Percentiles rank a stretch among this genome's conserved stretches.
These are phyloP conservation scores for Dasypus novemcinctus DNA, from an alignment of 2,113 vertebrate species.

Conservation along the genomic window DNA sequence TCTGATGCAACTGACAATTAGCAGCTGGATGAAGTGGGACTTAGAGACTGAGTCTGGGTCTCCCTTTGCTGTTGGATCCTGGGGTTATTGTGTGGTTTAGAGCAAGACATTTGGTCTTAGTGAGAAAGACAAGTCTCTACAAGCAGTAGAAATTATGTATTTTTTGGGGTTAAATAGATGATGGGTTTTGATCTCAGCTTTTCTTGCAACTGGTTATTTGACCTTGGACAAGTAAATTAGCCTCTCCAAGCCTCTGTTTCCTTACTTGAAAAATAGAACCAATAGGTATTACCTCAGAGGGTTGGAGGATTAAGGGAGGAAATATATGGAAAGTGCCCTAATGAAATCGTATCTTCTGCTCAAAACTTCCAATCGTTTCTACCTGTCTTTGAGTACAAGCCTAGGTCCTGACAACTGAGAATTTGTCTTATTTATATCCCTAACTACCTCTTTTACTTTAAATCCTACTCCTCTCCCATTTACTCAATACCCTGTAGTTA, in stretches of 20 bases:
- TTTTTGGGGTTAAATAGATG: not conserved
- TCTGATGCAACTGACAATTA: too few species aligned
- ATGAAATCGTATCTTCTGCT: not conserved
- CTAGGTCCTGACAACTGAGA: not conserved
- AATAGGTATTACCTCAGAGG: not conserved
- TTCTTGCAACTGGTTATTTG: not conserved
- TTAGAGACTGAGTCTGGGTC: not conserved
- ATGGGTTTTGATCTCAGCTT: not conserved
- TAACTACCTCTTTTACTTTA: not conserved
- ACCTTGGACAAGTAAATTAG: not conserved
- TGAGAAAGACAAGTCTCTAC: not conserved
- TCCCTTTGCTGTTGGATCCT: not conserved
- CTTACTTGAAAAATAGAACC: not conserved
- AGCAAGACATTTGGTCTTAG: not conserved
- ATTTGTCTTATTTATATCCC: not conserved
- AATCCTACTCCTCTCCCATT: not conserved
- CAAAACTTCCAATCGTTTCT: not conserved
- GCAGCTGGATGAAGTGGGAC: not conserved
- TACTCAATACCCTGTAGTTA: not conserved
- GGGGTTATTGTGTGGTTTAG: not conserved
- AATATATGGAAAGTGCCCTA: not conserved
- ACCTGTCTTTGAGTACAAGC: not conserved
- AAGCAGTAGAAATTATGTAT: not conserved
- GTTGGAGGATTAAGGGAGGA: not conserved
- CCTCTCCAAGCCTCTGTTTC: not conserved